These are phyloP conservation scores for Leptinotarsa juncta DNA, from an alignment of 2,888 invertebrate genomes.

Conservation along the genomic window DNA sequence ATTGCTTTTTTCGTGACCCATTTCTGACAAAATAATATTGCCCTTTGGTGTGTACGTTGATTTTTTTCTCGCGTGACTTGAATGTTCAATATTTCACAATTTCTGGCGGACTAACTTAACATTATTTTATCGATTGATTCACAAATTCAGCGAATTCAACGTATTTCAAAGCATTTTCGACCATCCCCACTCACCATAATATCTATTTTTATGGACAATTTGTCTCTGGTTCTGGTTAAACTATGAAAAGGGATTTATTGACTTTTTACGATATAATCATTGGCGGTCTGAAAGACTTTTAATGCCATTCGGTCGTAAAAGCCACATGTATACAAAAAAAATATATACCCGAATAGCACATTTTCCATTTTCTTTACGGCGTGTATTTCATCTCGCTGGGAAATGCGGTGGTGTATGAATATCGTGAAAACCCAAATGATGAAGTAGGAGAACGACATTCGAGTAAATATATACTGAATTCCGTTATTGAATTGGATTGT, in stretches of 20 bases:
- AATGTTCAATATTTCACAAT: too few species aligned
- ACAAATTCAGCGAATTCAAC: not conserved
- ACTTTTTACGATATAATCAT: conserved; percentile 10
- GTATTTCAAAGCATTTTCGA: not conserved
- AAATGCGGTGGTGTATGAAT: not conserved
- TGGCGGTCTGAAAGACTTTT: conserved; percentile 7
- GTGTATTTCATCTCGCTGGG: not conserved
- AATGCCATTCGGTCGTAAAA: not conserved
- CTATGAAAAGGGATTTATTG: not conserved
- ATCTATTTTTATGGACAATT: not conserved
- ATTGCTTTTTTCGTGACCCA: too few species aligned
- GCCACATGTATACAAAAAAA: not conserved
- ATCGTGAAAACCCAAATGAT: not conserved
- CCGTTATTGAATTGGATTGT: not conserved
- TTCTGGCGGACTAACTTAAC: too few species aligned
- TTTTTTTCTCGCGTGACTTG: too few species aligned
- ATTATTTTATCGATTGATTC: too few species aligned
- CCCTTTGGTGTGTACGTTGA: too few species aligned
- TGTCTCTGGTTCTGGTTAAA: not conserved
- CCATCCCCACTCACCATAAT: not conserved
- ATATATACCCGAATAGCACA: not conserved
- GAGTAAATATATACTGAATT: not conserved
- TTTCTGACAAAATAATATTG: too few species aligned
- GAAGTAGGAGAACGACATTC: not conserved
- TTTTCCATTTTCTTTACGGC: conserved; percentile 8